These are phyloP conservation scores for Xenopus laevis DNA, from an alignment of 2,113 vertebrate genomes.

Conservation along the genomic window DNA sequence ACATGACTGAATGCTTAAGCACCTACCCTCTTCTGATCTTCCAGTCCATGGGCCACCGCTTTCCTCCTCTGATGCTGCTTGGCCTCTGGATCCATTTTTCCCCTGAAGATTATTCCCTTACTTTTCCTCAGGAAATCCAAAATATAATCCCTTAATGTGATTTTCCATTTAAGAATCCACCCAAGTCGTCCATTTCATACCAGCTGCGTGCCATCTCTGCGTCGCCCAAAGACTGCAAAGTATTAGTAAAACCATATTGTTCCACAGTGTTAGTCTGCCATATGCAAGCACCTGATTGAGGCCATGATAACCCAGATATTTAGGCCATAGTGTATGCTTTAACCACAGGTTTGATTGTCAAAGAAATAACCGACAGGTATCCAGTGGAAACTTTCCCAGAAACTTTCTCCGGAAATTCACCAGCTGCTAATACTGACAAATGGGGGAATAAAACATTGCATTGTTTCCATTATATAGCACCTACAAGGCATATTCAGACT, in stretches of 20 bases:
- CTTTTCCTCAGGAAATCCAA: conserved; percentile 58
- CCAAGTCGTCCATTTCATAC: background rate
- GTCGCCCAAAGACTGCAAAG: conserved; percentile 56
- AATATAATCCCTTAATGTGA: conserved; percentile 21
- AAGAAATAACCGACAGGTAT: no score
- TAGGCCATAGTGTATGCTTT: no score
- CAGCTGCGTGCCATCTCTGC: background rate
- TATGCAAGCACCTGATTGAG: conserved; percentile 57
- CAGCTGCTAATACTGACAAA: no score
- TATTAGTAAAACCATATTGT: conserved; percentile 55
- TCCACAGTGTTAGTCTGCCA: conserved; percentile 60
- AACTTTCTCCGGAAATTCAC: no score
- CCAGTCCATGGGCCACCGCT: conserved; percentile 84
- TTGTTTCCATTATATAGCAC: no score
- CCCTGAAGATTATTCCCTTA: conserved; percentile 60
- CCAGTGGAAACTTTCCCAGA: no score
- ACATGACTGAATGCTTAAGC: background rate
- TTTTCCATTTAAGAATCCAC: background rate
- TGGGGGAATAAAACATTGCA: no score
- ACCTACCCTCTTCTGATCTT: conserved; percentile 97
- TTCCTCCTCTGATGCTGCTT: conserved; percentile 83
- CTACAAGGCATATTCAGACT: no score
- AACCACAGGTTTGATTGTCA: no score
- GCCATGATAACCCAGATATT: conserved; percentile 44
- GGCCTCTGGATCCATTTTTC: conserved; percentile 84